phyloP scores from a whole-genome alignment of 2,888 invertebrate species.

The Xestia sexstrigata region DNA sequence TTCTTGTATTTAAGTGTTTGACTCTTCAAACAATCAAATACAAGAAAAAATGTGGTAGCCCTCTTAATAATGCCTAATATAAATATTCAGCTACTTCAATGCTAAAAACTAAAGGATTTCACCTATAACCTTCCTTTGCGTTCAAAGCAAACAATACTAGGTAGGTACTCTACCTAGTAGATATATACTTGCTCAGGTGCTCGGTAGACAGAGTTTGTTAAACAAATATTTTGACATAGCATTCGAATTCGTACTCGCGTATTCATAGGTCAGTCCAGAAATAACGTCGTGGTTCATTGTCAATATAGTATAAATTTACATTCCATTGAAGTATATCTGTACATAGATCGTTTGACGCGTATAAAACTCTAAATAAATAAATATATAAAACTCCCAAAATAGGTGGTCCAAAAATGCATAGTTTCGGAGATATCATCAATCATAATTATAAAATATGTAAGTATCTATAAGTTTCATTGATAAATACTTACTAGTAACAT shows the following conservation, averaged over 20 bases:
- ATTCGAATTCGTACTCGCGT: not conserved
- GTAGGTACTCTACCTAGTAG: not conserved
- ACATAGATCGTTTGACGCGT: too few relatives aligned
- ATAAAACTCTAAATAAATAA: too few relatives aligned
- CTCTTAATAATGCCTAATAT: not conserved
- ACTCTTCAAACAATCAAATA: too few relatives aligned
- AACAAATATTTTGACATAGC: conserved; percentile 27
- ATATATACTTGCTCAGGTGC: not conserved
- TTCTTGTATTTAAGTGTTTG: too few relatives aligned
- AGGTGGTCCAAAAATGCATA: too few relatives aligned
- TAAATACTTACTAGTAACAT: too few relatives aligned
- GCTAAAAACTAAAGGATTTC: conserved; percentile 32
- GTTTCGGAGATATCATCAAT: too few relatives aligned
- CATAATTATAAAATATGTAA: too few relatives aligned
- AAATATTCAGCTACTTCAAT: not conserved
- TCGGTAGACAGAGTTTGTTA: conserved; percentile 1
- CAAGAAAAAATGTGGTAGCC: too few relatives aligned
- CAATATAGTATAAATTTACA: not conserved
- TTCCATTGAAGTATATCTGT: not conserved
- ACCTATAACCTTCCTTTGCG: conserved; percentile 43
- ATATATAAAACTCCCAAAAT: too few relatives aligned
- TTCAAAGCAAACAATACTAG: conserved; percentile 21
- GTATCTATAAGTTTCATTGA: too few relatives aligned
- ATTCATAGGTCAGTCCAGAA: conserved; percentile 5
- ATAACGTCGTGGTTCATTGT: conserved; percentile 9